Conservation (phyloP, 2,113 vertebrate species). For the Crypturellus undulatus region DNA sequence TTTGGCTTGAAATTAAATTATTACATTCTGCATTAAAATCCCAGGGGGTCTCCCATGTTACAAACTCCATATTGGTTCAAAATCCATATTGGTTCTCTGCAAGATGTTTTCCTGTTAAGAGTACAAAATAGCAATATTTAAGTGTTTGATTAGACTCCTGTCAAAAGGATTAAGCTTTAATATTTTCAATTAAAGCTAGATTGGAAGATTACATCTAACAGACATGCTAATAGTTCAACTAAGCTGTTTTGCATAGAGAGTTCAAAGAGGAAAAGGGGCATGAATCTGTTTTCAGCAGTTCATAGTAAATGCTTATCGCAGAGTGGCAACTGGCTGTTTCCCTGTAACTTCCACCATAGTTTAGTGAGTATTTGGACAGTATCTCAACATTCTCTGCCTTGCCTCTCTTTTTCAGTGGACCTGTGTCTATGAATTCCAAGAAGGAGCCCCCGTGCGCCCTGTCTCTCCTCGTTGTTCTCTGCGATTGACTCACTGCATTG, state of each 20-base stretch:
- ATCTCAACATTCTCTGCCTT: slow-evolving; percentile 52
- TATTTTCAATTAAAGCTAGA: neutral
- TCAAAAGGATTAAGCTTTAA: neutral
- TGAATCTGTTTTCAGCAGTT: neutral
- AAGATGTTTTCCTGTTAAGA: neutral
- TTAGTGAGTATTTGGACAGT: neutral
- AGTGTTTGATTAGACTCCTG: neutral
- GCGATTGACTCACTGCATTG: slow-evolving; percentile 94
- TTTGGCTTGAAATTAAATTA: neutral
- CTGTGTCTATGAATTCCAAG: slow-evolving; percentile 98
- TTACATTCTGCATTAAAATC: neutral
- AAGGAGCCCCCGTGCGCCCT: slow-evolving; percentile 84
- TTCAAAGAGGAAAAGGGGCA: neutral
- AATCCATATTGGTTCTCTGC: neutral
- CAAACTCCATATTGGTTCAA: neutral
- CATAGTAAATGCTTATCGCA: accelerated
- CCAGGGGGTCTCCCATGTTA: neutral
- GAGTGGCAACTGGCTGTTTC: neutral
- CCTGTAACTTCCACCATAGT: accelerated
- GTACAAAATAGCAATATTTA: neutral
- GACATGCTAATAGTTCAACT: neutral
- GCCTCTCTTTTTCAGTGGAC: slow-evolving; percentile 88
- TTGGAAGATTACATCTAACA: neutral
- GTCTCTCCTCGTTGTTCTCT: slow-evolving; percentile 93
- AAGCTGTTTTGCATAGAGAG: neutral